Conservation (phyloP, 2,888 invertebrate species). For the Prenolepis imparis region DNA sequence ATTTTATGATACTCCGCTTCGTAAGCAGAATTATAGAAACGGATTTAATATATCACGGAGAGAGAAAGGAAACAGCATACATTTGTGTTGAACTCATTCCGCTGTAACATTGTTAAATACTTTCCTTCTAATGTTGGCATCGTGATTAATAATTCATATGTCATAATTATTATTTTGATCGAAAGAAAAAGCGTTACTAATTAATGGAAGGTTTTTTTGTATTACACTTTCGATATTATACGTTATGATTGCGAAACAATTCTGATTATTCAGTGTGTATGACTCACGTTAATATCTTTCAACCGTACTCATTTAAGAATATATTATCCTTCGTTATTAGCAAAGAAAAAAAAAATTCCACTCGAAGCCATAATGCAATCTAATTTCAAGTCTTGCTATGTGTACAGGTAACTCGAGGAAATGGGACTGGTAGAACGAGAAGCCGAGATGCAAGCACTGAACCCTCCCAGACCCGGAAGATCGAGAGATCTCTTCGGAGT, state of each 20-base stretch:
- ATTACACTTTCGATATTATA: slow-evolving; percentile 1
- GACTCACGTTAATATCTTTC: neutral
- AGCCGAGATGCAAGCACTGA: slow-evolving; percentile 83
- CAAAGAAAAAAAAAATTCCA: neutral
- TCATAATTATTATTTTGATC: neutral
- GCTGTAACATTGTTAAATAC: neutral
- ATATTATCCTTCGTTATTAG: neutral
- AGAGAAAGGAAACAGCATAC: neutral
- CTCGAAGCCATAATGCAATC: neutral
- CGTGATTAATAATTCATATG: slow-evolving; percentile 39
- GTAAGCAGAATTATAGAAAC: slow-evolving; percentile 23
- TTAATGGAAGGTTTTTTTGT: slow-evolving; percentile 6
- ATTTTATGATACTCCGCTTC: slow-evolving; percentile 26
- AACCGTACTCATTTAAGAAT: neutral
- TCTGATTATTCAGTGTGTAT: neutral
- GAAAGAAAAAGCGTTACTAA: slow-evolving; percentile 54
- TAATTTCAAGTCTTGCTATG: slow-evolving; percentile 20
- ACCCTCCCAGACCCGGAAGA: slow-evolving; percentile 86
- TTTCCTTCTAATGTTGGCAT: neutral
- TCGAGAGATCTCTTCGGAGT: slow-evolving; percentile 89
- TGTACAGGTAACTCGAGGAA: slow-evolving; percentile 72
- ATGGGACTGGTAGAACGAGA: slow-evolving; percentile 84
- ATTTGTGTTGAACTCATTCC: slow-evolving; percentile 19
- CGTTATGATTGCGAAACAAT: neutral
- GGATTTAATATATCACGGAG: slow-evolving; percentile 20